Evolutionary conservation across 2,888 invertebrate genomes (phyloP).

Genomic region (Agriopis aurantiaria): DNA sequence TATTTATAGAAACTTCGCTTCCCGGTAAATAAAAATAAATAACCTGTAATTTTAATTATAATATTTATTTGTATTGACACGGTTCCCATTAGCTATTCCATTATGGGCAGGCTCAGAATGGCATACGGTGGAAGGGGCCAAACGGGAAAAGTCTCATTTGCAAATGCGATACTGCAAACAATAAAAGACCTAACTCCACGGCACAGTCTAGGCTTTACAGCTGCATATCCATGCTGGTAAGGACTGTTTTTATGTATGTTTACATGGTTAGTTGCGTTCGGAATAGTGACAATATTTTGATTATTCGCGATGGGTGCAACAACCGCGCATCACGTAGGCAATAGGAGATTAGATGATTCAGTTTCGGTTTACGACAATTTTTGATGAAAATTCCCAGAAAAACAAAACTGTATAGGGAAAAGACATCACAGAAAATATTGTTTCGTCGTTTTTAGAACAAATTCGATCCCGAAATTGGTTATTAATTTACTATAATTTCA

Average conservation of each 20-base stretch:
- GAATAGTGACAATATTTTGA: slow-evolving; percentile 26
- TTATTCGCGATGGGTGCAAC: slow-evolving; percentile 46
- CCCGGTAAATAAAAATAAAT: neutral
- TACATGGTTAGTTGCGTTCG: slow-evolving; percentile 17
- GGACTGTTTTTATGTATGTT: slow-evolving; percentile 13
- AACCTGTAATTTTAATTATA: slow-evolving; percentile 7
- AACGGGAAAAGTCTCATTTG: slow-evolving; percentile 46
- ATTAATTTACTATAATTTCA: too few species aligned
- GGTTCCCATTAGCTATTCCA: slow-evolving; percentile 24
- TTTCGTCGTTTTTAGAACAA: too few species aligned
- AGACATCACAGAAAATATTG: too few species aligned
- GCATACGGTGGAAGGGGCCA: slow-evolving; percentile 32
- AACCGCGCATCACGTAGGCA: slow-evolving; percentile 44
- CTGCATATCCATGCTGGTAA: slow-evolving; percentile 6
- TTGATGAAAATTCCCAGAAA: slow-evolving; percentile 22
- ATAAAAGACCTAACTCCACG: slow-evolving; percentile 4
- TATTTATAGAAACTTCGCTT: neutral
- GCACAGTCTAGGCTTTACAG: slow-evolving; percentile 1
- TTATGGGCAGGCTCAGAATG: slow-evolving; percentile 37
- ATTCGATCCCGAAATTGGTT: too few species aligned
- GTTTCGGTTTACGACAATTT: slow-evolving; percentile 11
- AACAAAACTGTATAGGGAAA: neutral
- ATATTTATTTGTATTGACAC: slow-evolving; percentile 10
- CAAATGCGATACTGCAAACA: slow-evolving; percentile 18
- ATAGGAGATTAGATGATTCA: slow-evolving; percentile 19